Evolutionary conservation across 2,888 invertebrate genomes (phyloP).

Genomic region (Hydraecia micacea): DNA sequence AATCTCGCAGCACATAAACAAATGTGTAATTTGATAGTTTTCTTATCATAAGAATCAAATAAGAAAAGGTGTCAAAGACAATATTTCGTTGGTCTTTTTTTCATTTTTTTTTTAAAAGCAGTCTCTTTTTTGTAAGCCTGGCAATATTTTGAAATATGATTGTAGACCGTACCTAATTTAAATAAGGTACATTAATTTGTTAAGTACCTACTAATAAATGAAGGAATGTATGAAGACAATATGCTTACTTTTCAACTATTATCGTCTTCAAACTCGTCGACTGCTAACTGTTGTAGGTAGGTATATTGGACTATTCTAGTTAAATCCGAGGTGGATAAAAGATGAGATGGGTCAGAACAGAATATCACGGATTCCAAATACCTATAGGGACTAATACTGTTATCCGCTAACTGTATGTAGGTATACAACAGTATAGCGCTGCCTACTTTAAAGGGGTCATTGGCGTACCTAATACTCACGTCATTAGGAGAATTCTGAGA

Average conservation of each 20-base stretch:
- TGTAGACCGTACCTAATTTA: background rate
- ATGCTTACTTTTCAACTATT: background rate
- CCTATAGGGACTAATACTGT: background rate
- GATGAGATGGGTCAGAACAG: background rate
- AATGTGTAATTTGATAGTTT: conserved; percentile 56
- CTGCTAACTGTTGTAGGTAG: background rate
- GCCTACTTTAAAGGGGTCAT: background rate
- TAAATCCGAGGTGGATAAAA: background rate
- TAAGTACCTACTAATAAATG: background rate
- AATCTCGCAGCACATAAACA: conserved; percentile 53
- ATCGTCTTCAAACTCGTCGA: background rate
- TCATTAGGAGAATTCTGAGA: background rate
- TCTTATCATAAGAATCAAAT: conserved; percentile 42
- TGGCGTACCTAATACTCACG: background rate
- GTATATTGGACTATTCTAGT: background rate
- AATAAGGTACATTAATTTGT: background rate
- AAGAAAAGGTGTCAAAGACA: conserved; percentile 55
- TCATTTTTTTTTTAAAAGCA: conserved; percentile 12
- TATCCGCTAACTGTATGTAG: background rate
- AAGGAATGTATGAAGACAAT: conserved; percentile 8
- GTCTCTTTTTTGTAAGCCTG: conserved; percentile 21
- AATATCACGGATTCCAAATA: background rate
- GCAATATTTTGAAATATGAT: background rate
- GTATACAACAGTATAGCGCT: background rate
- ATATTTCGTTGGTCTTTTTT: conserved; percentile 25